Base-by-base conservation (phyloP, 2,113 vertebrate genomes). In the Spheniscus mendiculus region DNA sequence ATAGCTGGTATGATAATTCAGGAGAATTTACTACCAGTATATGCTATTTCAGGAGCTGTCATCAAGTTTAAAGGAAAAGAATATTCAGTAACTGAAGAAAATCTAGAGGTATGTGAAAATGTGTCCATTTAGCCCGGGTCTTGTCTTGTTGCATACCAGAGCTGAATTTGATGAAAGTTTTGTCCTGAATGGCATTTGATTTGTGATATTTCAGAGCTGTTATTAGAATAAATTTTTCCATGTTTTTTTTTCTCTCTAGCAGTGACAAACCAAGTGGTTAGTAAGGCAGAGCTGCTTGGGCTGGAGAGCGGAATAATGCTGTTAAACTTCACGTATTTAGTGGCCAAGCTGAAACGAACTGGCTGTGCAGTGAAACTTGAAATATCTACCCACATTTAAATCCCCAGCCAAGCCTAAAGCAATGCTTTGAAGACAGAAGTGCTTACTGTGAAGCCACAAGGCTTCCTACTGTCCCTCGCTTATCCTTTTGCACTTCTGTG, bases 31-130 rank as follows among this genome's bases (percentile, higher is more conserved):
- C 96, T 74, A 89, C 36, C 34, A 65, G 77, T 52, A 69, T 61
- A 63, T 85, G 81, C 81, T 89, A 96, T 96, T 97, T 96, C 91
- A 82, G 83, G 89, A 92, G 34, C 88, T 79, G 89, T n/a, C 96
- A 90, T 81, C n/a, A 11, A 30, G 7, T 52, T 86, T 23, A 73
- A 79, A 94, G 87, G 26, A 47, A 71, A 91, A 74, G 77, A 59
- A 58, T 53, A 77, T 76, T 87, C 72, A 77, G 53, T 63, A 76
- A 72, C 65, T 36, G 36, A 87, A 84, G 36, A 89, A 89, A 91
- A 87, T 34, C 29, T 79, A 82, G 55, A 81, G 15, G 22, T 71
- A 19, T 56, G 47, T 58, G 61, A 71, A 96, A 95, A 79, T 36
- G 4, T 7, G 3, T 58, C 40, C 40, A 36, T 79, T 82, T 91